Evolutionary conservation across 1,140 invertebrate species (phyloP), one percentile per base, ranked within the genome.

Genomic region (Ruditapes philippinarum): DNA sequence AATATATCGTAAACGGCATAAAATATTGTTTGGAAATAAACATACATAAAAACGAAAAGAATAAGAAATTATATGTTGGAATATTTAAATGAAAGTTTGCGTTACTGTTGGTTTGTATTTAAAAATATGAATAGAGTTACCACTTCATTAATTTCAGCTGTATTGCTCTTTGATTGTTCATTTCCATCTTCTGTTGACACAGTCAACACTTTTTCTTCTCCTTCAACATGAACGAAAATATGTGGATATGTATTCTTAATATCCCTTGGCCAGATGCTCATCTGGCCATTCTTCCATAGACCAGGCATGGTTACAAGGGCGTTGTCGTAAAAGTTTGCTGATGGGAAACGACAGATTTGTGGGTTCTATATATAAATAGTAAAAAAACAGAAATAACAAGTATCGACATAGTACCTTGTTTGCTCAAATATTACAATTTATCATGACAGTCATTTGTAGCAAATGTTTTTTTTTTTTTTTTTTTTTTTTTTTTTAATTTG

Each of bases 121-220:
- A n/a, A n/a, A n/a, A n/a, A n/a, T n/a, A n/a, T n/a, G n/a, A n/a
- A n/a, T n/a, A n/a, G n/a, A n/a, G n/a, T 90, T 89, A 95, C 94
- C 85, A 92, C 93, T 87, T 93, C 84, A 17, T 93, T 80, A 28
- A 91, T 89, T 90, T 95, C 94, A 22, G 51, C 49, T 19, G 54
- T 73, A 79, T 95, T 95, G 40, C 91, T 94, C 51, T 91, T 94
- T 1, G 94, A 95, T 73, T 86, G 80, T 82, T 95, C 94, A 74
- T 93, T 93, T 36, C 94, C 94, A 25, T 95, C 94, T 60, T 92
- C 92, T 45, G 94, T 94, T 19, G 93, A 70, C 5, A 94, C 92
- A 22, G 93, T 91, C 11, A 95, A 82, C 31, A 87, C 89, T 36
- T 93, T 86, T 57, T 95, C 94, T 54, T 90, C 91, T n/a, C 94